Evolutionary conservation across 2,797 vertebrate genomes (phyloP), one percentile per base, ranked within the genome.

Genomic region (Coregonus suidteri): DNA sequence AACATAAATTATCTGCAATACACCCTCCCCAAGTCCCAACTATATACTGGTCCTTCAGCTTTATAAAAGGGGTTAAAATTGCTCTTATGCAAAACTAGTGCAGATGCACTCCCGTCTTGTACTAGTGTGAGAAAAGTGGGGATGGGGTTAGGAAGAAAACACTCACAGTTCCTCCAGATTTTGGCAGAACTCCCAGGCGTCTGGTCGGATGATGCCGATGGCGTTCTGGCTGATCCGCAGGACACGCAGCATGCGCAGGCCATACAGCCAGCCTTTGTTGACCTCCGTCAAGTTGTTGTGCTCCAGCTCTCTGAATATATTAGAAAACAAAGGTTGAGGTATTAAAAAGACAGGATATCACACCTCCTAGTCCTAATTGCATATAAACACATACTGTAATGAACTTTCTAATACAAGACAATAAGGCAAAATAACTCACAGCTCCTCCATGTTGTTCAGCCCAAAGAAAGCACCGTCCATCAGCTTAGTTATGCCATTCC

Each of bases 391-490:
- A 47, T 47, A 47, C 41, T 47, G 41, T 47, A 35, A 9, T 1
- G 65, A 47, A 41, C 4, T 3, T 16, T 37, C 5, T 47, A 47
- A 47, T 11, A 13, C 9, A 47, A 34, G 65, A 67, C 65, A 4
- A 51, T 35, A 4, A 75, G n/a, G 25, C n/a, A 15, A 20, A 14
- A 75, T 18, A 66, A 96, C 98, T 97, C 89, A 99, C 98, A 99
- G 76, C 89, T 99, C 97, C 85, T 99, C 97, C 88, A 99, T 99
- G 91, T 94, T 97, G 86, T 96, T 96, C 74, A 99, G 92, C 84
- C 98, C 98, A 93, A 99, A 99, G 89, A 99, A 98, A 0, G 98
- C 97, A 74, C 97, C 98, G 75, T 99, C 97, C 96, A 99, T 99
- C 65, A 99, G 95, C 89, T 94, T 97, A 70, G 92, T 95, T 84